A percentile compares a stretch with the other conserved stretches of the same genome.
These are phyloP conservation scores for Girardinus metallicus DNA, from an alignment of 2,797 vertebrate genomes.

Conservation along the genomic window DNA sequence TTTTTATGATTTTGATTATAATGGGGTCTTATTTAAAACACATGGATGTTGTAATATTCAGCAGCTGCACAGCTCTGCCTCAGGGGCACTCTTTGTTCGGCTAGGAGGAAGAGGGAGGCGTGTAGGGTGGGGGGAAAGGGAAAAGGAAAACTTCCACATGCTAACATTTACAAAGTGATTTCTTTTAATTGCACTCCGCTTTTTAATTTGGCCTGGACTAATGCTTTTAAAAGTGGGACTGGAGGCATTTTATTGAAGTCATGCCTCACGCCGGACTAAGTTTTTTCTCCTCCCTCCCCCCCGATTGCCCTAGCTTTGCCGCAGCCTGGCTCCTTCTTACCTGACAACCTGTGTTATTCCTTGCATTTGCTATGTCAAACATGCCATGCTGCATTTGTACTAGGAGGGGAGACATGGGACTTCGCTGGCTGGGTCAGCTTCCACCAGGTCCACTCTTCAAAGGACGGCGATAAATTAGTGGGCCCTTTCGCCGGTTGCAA, in stretches of 20 bases:
- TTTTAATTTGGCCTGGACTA: conserved; percentile 88
- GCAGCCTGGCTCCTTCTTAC: conserved; percentile 73
- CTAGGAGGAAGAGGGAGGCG: conserved; percentile 55
- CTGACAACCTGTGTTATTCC: conserved; percentile 78
- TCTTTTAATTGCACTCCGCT: conserved; percentile 88
- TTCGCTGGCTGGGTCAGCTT: conserved; percentile 57
- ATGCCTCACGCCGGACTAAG: conserved; percentile 75
- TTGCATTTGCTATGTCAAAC: conserved; percentile 76
- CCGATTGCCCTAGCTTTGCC: conserved; percentile 73
- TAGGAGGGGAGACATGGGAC: conserved; percentile 42
- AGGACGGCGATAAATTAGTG: conserved; percentile 60
- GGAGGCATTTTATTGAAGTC: conserved; percentile 86
- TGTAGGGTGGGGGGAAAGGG: conserved; percentile 32
- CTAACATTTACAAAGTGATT: conserved; percentile 90
- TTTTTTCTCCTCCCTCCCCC: conserved; percentile 39
- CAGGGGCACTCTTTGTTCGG: conserved; percentile 81
- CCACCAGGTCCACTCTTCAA: conserved; percentile 68
- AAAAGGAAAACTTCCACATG: conserved; percentile 87
- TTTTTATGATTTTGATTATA: conserved; percentile 89
- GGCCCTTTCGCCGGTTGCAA: conserved; percentile 42
- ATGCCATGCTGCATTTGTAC: conserved; percentile 73
- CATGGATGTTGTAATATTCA: conserved; percentile 85
- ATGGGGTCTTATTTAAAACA: conserved; percentile 86
- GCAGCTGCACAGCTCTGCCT: conserved; percentile 81
- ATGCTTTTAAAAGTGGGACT: conserved; percentile 85